Percentiles rank a stretch among this genome's conserved stretches.
These are phyloP conservation scores for Hermaeophaga mercurialis DNA, from an alignment of 2,888 invertebrate genomes.

Conservation along the genomic window DNA sequence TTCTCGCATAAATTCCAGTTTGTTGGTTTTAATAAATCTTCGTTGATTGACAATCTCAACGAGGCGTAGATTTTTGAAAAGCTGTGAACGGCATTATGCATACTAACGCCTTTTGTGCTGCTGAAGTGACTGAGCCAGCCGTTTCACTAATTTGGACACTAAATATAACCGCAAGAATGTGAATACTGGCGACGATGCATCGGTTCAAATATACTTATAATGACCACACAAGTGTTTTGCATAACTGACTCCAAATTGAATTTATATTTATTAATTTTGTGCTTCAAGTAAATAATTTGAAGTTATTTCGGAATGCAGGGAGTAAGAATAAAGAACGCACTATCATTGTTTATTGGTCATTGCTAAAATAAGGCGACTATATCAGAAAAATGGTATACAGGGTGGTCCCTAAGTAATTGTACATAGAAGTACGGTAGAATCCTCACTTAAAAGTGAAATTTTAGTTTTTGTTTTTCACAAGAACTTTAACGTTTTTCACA, in stretches of 20 bases:
- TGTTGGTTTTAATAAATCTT: conserved; percentile 32
- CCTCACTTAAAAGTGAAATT: too few relatives aligned
- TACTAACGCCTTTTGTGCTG: conserved; percentile 31
- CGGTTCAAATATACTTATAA: conserved; percentile 3
- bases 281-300: too few relatives aligned
- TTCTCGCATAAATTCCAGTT: too few relatives aligned
- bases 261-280: conserved; percentile 1
- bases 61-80: conserved; percentile 28
- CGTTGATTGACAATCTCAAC: conserved; percentile 26
- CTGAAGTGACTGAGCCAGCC: conserved; percentile 26
- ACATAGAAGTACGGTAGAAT: too few relatives aligned
- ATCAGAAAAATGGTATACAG: too few relatives aligned
- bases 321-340: too few relatives aligned
- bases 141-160: conserved; percentile 27
- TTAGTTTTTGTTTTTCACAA: too few relatives aligned
- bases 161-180: conserved; percentile 31
- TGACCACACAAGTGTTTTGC: conserved; percentile 6
- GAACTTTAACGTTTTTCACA: too few relatives aligned
- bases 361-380: too few relatives aligned
- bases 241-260: background rate
- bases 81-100: conserved; percentile 22
- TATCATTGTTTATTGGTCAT: too few relatives aligned
- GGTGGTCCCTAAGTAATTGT: too few relatives aligned
- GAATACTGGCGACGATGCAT: conserved; percentile 9
- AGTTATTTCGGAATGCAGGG: too few relatives aligned